Conservation (phyloP, 35 echinoderm and acorn worm species). For the Nesometra sesokonis region DNA sequence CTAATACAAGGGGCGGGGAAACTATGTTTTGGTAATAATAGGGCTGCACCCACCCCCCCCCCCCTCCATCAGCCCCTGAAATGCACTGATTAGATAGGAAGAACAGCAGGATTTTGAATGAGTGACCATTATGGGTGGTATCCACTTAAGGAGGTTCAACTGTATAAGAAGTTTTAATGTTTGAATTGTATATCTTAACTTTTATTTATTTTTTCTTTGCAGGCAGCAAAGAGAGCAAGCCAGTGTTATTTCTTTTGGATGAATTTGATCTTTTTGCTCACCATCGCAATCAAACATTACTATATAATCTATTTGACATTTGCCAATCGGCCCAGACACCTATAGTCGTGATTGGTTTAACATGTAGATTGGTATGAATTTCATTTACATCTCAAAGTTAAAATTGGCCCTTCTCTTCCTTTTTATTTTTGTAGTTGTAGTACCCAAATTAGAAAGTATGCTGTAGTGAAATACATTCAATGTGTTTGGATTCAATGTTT, state of each 20-base stretch:
- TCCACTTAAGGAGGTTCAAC: constrained; percentile 2
- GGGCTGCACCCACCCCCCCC: neutral
- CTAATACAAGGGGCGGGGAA: too few species aligned
- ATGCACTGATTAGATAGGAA: too few species aligned
- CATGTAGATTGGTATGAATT: constrained; percentile 82
- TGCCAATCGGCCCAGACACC: constrained; percentile 92
- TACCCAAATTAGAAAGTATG: too few species aligned
- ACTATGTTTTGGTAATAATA: neutral
- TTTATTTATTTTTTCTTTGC: neutral
- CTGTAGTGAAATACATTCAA: too few species aligned
- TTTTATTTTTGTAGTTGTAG: too few species aligned
- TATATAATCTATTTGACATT: constrained; percentile 95
- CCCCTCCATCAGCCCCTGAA: neutral
- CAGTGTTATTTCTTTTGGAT: constrained; percentile 75
- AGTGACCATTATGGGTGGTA: too few species aligned
- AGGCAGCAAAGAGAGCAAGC: constrained; percentile 26
- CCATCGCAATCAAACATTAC: constrained; percentile 88
- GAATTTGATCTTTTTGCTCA: constrained; percentile 98
- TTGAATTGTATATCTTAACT: neutral
- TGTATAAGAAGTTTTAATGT: neutral
- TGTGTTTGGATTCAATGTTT: too few species aligned
- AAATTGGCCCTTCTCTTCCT: too few species aligned
- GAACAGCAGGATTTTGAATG: too few species aligned
- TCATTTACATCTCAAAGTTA: too few species aligned
- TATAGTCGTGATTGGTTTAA: constrained; percentile 83